Percentiles rank a stretch among this genome's conserved stretches.
These are phyloP conservation scores for Syngnathus scovelli DNA, from an alignment of 2,113 vertebrate genomes.

Conservation along the genomic window DNA sequence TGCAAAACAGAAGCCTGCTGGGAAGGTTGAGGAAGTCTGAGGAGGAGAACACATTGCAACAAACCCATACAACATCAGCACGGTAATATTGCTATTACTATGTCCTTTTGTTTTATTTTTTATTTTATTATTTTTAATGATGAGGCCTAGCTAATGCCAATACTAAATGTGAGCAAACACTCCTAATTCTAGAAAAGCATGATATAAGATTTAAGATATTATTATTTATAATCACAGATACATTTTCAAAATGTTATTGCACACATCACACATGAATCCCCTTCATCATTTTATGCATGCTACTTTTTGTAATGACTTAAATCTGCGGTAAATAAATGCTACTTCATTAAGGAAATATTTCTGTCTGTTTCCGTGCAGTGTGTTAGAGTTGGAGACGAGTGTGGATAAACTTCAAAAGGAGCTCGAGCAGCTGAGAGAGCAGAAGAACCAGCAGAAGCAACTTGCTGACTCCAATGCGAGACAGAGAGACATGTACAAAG, in stretches of 20 bases:
- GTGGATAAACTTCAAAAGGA: slow-evolving; percentile 76
- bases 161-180: neutral
- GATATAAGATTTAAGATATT: too few relatives aligned
- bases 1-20: slow-evolving; percentile 87
- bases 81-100: slow-evolving; percentile 62
- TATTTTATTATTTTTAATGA: neutral
- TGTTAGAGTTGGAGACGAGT: slow-evolving; percentile 77
- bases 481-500: slow-evolving; percentile 95
- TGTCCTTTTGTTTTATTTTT: neutral
- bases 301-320: neutral
- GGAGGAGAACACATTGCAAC: slow-evolving; percentile 80
- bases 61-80: slow-evolving; percentile 74
- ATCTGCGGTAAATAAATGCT: neutral
- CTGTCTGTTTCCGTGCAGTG: slow-evolving; percentile 57
- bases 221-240: too few relatives aligned
- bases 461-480: slow-evolving; percentile 86
- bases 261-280: neutral
- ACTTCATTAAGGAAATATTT: neutral
- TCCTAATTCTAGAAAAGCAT: too few relatives aligned
- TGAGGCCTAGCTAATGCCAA: too few relatives aligned
- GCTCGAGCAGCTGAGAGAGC: slow-evolving; percentile 79
- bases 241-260: neutral
- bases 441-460: slow-evolving; percentile 85
- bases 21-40: slow-evolving; percentile 82
- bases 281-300: neutral